Base-by-base conservation (phyloP, 2,888 invertebrate genomes). In the Brenthis daphne region DNA sequence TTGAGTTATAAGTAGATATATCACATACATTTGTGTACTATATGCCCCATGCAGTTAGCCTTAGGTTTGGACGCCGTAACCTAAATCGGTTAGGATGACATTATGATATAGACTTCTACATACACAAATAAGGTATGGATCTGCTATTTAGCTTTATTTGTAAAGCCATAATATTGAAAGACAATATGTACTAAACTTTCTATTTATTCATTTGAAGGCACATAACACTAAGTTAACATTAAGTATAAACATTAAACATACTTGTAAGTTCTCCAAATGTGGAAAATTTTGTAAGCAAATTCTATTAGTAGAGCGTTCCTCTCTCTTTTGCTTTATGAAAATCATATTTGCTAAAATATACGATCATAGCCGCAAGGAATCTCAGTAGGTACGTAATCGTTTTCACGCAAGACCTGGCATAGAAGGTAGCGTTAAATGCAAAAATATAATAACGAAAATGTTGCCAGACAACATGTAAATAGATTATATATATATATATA, bases 381-480 rank as follows among this genome's bases (percentile, higher is more conserved):
- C 53, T 63, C 37, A 54, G 53, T 29, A 29, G 29, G 29, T 20
- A 37, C 13, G 12, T 66, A 54, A 66, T 67, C 67, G 60, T 61
- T 66, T 66, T 67, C 67, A 55, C 67, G 55, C 60, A 47, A 60
- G 60, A 54, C 55, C 54, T 37, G 50, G 47, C 67, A 16, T 12
- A 24, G 60, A 14, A 50, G 61, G 48, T 54, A 67, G 67, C 67
- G 54, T 67, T 58, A 60, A 67, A 67, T 54, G 60, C 16, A 64
- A 64, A 55, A 56, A 64, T 67, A 55, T 61, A 67, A 56, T 48
- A 63, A 51, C 29, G 57, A 57, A 16, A 53, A 57, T 53, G 24
- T 57, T 43, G n/a, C 5, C 14, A 47, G 4, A 29, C 20, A 20
- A 43, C 1, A 33, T 33, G 33, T 20, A 37, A 33, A 20, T 20